Percentiles rank a stretch among this genome's conserved stretches.
Conservation (phyloP, 2,888 invertebrate species). For the Eupithecia inturbata region DNA sequence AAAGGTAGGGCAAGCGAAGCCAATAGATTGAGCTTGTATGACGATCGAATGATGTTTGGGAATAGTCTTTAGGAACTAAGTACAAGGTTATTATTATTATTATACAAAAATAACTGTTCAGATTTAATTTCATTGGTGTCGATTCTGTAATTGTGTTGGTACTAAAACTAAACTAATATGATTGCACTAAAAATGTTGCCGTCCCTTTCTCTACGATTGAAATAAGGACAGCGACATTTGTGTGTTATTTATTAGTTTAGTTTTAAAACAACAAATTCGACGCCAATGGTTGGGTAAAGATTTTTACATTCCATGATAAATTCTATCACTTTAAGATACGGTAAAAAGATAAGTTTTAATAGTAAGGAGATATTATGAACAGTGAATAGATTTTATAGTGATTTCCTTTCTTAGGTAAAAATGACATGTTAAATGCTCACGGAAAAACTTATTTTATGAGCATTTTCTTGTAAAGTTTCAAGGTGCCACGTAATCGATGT, state of each 20-base stretch:
- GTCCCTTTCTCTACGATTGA: background rate
- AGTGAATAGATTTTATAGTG: background rate
- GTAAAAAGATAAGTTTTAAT: too few species aligned
- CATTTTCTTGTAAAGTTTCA: background rate
- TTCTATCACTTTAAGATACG: background rate
- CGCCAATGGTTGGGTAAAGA: background rate
- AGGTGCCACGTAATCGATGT: background rate
- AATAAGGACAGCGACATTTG: too few species aligned
- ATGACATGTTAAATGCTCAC: background rate
- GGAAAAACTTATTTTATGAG: background rate
- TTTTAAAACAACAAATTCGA: background rate
- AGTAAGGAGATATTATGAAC: too few species aligned
- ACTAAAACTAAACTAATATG: background rate
- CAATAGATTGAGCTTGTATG: constrained; percentile 92
- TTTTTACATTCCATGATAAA: background rate
- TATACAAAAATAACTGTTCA: background rate
- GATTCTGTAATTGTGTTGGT: background rate
- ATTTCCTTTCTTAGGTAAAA: background rate
- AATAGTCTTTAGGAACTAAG: constrained; percentile 64
- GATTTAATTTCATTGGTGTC: background rate
- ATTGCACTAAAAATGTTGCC: background rate
- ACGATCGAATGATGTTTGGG: constrained; percentile 93
- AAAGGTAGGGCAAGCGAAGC: constrained; percentile 77
- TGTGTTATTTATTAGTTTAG: background rate
- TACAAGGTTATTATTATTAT: background rate